Evolutionary conservation across 64 coral and sea anemone species (phyloP), one percentile per base, ranked within the genome.

Genomic region (Cladopsammia gracilis): DNA sequence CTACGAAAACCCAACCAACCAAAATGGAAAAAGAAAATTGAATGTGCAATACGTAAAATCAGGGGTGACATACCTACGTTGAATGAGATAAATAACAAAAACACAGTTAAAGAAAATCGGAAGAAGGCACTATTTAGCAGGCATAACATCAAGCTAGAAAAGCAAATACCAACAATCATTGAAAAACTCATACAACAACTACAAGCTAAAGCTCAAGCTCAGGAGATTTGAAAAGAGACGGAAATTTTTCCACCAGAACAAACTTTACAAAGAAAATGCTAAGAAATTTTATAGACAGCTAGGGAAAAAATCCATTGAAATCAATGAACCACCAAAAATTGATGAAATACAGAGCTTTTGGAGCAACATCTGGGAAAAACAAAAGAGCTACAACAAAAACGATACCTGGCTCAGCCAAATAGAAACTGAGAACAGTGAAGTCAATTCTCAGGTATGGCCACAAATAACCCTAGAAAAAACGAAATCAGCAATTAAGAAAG

Each of bases 291-390:
- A 76, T 46, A 25, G 73, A 18, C 18, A 76, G 11, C 73, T 76
- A 43, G 73, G 73, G 24, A n/a, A 76, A 76, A 76, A 76, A 24
- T 43, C 25, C 24, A 43, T 76, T 34, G 76, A 53, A 4, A 58
- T 82, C 13, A 52, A 59, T 12, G 78, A 58, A 82, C 42, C 8
- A 57, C 78, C 54, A 7, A 82, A 52, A 0, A 82, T 25, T 42
- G 78, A 82, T 58, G 78, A 82, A 82, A 22, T 82, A 52, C 52
- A 82, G 54, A 82, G 54, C 57, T 82, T 82, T 61, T 82, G 78
- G 78, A 14, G 49, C n/a, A 82, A 82, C 78, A 82, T 82, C 48
- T 82, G 78, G 78, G 78, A 61, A 82, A 59, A 82, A 20, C 46
- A 58, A 82, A 82, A 76, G 47, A 18, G 43, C 47, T 46, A 76